Evolutionary conservation across 1,140 invertebrate genomes (phyloP), one percentile per base, ranked within the genome.

Genomic region (Aculops lycopersici): DNA sequence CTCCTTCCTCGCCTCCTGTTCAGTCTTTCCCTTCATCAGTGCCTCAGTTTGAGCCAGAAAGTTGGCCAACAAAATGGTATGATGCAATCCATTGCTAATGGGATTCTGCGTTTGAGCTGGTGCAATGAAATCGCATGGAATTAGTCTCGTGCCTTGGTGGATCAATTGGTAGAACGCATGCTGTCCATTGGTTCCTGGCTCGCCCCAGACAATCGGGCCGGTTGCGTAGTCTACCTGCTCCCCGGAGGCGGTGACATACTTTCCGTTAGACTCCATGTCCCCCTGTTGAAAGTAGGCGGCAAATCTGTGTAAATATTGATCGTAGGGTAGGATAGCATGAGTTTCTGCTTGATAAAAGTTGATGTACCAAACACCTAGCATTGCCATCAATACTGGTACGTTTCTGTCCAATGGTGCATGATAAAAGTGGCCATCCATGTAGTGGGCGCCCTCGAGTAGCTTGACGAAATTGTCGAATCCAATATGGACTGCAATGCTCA

Each of bases 211-310:
- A 48, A 88, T 74, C 36, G 81, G 79, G 0, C 86, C 86, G 5
- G 84, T 92, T 20, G 57, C 64, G 55, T 84, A 86, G 48, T 69
- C 57, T 1, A 81, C 83, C 15, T 54, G 55, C 31, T 67, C 53
- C 0, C 80, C 79, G 46, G 64, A 65, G 35, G 73, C 65, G 8
- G 77, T 88, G 0, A 69, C 57, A 51, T 58, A 61, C 64, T 98
- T 98, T 49, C 92, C 92, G 63, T 98, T 98, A 44, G 81, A 92
- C 60, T 98, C 92, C 92, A 98, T 98, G 55, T 98, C 92, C 12
- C 88, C 90, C 64, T 98, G 92, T 62, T 98, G 92, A 60, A 98
- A 95, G 58, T 98, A 97, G 12, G 92, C 88, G 31, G 92, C 79
- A 62, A 98, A 95, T 52, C 88, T 70, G 54, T 97, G 90, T 46